These are phyloP conservation scores for Toxostoma redivivum DNA, from an alignment of 2,113 vertebrate genomes.

Conservation along the genomic window DNA sequence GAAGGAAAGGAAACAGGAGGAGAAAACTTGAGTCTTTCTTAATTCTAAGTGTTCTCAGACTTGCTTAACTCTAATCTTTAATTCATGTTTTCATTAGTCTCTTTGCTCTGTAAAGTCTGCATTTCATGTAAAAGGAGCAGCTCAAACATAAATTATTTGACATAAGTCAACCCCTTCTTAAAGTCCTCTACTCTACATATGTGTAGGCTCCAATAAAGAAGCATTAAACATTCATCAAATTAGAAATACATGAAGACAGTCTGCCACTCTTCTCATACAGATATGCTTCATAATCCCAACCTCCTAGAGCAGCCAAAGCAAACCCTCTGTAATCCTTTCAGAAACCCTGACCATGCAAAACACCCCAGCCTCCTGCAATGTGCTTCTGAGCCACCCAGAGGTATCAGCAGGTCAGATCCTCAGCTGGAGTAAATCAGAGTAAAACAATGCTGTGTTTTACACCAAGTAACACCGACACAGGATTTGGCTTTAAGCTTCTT, in stretches of 20 bases:
- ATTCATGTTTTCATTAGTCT: constrained; percentile 53
- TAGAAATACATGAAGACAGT: constrained; percentile 38
- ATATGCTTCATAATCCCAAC: not conserved
- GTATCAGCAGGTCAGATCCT: not conserved
- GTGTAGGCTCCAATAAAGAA: constrained; percentile 46
- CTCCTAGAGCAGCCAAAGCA: not conserved
- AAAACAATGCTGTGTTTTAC: not conserved
- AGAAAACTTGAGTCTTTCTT: not conserved
- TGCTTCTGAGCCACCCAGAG: not conserved
- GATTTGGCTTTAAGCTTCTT: not conserved
- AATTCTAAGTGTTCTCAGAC: constrained; percentile 11
- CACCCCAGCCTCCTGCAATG: not conserved
- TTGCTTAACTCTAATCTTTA: constrained; percentile 47
- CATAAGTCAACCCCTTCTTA: constrained; percentile 23
- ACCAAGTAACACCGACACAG: not conserved
- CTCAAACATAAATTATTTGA: constrained; percentile 41
- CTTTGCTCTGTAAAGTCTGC: constrained; percentile 27
- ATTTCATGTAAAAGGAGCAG: constrained; percentile 28
- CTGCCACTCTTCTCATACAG: constrained; percentile 1
- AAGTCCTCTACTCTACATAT: not conserved
- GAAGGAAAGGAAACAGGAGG: not conserved
- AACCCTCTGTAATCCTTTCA: not conserved
- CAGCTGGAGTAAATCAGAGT: not conserved
- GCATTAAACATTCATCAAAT: constrained; percentile 58
- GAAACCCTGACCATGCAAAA: not conserved